Evolutionary conservation across 2,113 vertebrate species (phyloP).

Genomic region (Menura novaehollandiae): DNA sequence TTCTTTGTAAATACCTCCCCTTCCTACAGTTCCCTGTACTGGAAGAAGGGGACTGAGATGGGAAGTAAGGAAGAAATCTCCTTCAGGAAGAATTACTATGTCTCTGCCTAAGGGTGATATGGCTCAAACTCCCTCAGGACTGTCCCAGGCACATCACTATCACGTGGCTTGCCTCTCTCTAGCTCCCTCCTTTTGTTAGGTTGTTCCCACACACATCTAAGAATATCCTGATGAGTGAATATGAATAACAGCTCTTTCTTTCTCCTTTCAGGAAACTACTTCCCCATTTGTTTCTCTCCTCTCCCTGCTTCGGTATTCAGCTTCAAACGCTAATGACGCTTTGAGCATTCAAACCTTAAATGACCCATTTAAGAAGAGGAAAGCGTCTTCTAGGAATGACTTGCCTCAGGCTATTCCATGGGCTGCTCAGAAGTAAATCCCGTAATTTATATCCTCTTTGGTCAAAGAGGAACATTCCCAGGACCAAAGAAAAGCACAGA

Average conservation of each 20-base stretch:
- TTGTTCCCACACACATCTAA: constrained; percentile 34
- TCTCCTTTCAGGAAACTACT: constrained; percentile 27
- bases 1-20: not conserved
- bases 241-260: not conserved
- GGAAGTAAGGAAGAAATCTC: not conserved
- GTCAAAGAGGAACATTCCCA: not conserved
- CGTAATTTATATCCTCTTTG: not conserved
- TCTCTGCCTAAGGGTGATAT: not conserved
- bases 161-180: not conserved
- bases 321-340: not conserved
- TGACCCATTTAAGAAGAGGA: not conserved
- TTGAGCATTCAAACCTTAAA: no score
- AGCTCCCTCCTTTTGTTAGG: constrained; percentile 18
- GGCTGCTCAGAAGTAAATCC: constrained; percentile 7
- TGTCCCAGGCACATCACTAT: not conserved
- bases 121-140: not conserved
- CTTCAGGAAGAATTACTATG: not conserved
- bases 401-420: not conserved
- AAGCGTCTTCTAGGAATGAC: not conserved
- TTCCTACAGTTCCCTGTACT: not conserved
- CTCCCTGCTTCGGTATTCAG: not conserved
- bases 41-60: not conserved
- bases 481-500: not conserved
- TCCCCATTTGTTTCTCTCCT: not conserved
- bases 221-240: constrained; percentile 30